Evolutionary conservation across 2,888 invertebrate genomes (phyloP).

Genomic region (Drosophila mayaguana): DNA sequence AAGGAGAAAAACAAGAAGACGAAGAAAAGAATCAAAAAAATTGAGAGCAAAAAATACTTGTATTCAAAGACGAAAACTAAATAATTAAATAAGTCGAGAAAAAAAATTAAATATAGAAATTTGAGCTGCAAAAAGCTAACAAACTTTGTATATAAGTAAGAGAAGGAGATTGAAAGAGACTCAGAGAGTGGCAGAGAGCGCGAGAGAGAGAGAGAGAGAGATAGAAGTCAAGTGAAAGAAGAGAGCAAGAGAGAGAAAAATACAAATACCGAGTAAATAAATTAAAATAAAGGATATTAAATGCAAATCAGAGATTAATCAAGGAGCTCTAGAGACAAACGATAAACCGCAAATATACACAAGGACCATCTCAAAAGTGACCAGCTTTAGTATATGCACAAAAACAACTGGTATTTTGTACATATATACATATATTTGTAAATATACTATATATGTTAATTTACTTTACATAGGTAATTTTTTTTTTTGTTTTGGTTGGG

Average conservation of each 20-base stretch:
- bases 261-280: slow-evolving; percentile 33
- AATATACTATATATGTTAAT: slow-evolving; percentile 12
- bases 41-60: slow-evolving; percentile 19
- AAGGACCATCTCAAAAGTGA: slow-evolving; percentile 98
- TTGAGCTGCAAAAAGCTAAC: slow-evolving; percentile 46
- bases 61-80: slow-evolving; percentile 29
- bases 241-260: slow-evolving; percentile 42
- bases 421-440: slow-evolving; percentile 2
- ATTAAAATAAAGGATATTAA: slow-evolving; percentile 15
- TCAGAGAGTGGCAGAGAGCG: slow-evolving; percentile 31
- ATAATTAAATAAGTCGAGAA: slow-evolving; percentile 1
- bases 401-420: slow-evolving; percentile 15
- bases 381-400: slow-evolving; percentile 86
- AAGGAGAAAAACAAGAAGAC: slow-evolving; percentile 2
- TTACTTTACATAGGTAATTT: slow-evolving; percentile 16
- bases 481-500: slow-evolving; percentile 2
- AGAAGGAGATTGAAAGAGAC: slow-evolving; percentile 2
- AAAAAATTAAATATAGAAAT: slow-evolving; percentile 34
- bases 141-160: slow-evolving; percentile 36
- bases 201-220: slow-evolving; percentile 23
- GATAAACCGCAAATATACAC: slow-evolving; percentile 84
- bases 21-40: background rate
- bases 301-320: slow-evolving; percentile 17
- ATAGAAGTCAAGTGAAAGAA: slow-evolving; percentile 30
- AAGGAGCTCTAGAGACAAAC: slow-evolving; percentile 37